Conservation (phyloP, 2,888 invertebrate species). For the Parnassius orleans region DNA sequence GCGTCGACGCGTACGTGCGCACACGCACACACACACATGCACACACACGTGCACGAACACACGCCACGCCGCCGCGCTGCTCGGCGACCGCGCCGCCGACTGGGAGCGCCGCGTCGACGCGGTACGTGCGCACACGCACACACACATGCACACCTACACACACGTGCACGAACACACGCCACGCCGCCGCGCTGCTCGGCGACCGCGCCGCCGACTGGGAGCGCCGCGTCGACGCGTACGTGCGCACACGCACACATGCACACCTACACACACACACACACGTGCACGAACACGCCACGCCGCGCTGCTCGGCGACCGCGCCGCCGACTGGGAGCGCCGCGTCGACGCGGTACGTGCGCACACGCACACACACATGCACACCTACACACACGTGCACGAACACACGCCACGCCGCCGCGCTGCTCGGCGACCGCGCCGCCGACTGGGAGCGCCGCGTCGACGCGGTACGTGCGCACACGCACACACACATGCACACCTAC, state of each 20-base stretch:
- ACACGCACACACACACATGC: not conserved
- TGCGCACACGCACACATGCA: conserved; percentile 1
- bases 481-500: not conserved
- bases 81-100: conserved; percentile 89
- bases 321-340: conserved; percentile 94
- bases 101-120: conserved; percentile 98
- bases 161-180: conserved; percentile 51
- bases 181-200: conserved; percentile 86
- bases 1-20: conserved; percentile 89
- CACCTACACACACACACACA: not conserved
- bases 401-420: conserved; percentile 83
- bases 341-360: conserved; percentile 89
- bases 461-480: conserved; percentile 82
- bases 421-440: conserved; percentile 88
- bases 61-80: conserved; percentile 85
- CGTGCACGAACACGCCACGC: conserved; percentile 68
- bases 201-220: conserved; percentile 96
- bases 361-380: no score
- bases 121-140: conserved; percentile 72
- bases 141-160: not conserved
- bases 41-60: not conserved
- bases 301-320: conserved; percentile 88
- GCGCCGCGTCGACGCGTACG: conserved; percentile 93
- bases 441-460: conserved; percentile 98
- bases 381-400: not conserved